A percentile compares a stretch with the other conserved stretches of the same genome.
Conservation (phyloP, 1,140 invertebrate species). For the Andricus grossulariae region DNA sequence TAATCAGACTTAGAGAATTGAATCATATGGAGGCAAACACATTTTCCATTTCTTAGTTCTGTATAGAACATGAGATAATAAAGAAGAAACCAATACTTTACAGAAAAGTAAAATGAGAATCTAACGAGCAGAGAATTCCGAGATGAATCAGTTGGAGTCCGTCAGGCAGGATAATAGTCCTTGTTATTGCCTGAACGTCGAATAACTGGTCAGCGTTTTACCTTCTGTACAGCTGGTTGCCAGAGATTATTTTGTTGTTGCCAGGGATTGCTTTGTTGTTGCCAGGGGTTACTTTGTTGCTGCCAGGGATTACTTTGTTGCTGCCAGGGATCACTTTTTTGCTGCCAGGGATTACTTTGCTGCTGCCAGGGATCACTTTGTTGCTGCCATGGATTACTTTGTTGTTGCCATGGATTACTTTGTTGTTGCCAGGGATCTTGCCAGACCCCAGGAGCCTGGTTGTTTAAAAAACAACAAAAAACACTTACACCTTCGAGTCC, state of each 20-base stretch:
- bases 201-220: no score
- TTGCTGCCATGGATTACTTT: conserved; percentile 54
- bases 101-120: no score
- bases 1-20: no score
- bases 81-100: no score
- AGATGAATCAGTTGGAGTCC: no score
- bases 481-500: not conserved
- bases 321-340: conserved; percentile 12
- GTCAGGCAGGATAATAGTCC: no score
- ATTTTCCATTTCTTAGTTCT: no score
- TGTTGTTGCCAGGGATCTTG: conserved; percentile 55
- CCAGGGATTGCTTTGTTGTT: conserved; percentile 23
- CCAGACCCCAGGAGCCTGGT: conserved; percentile 50
- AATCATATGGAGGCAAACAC: no score
- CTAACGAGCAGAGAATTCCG: no score
- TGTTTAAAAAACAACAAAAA: conserved; percentile 37
- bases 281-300: conserved; percentile 3
- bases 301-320: no score
- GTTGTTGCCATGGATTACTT: conserved; percentile 31
- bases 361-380: conserved; percentile 55
- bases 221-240: not conserved
- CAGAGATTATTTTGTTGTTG: conserved; percentile 31
- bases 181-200: not conserved
- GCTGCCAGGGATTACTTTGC: conserved; percentile 18
- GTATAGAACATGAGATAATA: no score